Evolutionary conservation across 1,140 invertebrate species (phyloP).

Genomic region (Drosophila yakuba): DNA sequence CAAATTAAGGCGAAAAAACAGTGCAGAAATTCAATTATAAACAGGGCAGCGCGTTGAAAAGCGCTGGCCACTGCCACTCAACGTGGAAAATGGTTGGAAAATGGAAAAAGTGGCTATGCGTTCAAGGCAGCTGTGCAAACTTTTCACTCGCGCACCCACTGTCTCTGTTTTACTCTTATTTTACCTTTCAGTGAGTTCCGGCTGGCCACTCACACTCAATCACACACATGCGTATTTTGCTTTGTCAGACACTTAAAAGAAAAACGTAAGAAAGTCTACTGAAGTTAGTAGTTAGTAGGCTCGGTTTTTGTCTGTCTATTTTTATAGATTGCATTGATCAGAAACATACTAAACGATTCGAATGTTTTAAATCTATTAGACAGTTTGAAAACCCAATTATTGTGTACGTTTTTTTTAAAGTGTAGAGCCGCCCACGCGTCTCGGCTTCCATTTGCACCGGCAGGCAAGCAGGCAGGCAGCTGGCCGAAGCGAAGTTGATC

Average conservation of each 20-base stretch:
- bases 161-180: constrained; percentile 4
- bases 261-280: neutral
- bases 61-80: constrained; percentile 4
- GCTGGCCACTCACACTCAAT: constrained; percentile 42
- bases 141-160: constrained; percentile 24
- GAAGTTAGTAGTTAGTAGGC: neutral
- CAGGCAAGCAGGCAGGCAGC: constrained; percentile 24
- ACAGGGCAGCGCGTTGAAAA: constrained; percentile 6
- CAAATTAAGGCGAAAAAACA: constrained; percentile 28
- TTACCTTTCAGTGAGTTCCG: constrained; percentile 41
- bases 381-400: neutral
- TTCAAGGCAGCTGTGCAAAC: constrained; percentile 48
- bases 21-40: constrained; percentile 38
- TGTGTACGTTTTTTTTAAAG: neutral
- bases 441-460: constrained; percentile 59
- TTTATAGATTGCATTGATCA: no score
- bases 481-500: constrained; percentile 60
- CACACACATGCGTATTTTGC: constrained; percentile 25
- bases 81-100: neutral
- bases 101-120: constrained; percentile 7
- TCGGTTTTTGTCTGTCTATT: neutral
- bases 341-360: no score
- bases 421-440: constrained; percentile 42
- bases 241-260: constrained; percentile 12
- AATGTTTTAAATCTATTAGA: no score